Evolutionary conservation across 2,113 vertebrate genomes (phyloP), one percentile per base, ranked within the genome.

Genomic region (Hippolais icterina): DNA sequence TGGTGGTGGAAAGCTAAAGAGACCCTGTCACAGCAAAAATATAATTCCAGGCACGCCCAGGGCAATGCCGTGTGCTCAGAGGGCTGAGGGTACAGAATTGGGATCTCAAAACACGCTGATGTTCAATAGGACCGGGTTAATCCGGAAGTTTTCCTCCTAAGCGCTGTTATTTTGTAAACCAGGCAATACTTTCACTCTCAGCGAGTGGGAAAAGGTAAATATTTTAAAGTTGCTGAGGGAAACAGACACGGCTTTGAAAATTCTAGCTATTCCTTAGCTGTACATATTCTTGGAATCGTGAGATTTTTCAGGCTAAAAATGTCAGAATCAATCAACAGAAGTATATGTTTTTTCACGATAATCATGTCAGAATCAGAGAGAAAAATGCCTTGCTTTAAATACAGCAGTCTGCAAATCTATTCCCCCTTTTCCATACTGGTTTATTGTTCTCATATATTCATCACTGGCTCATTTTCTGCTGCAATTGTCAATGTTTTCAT

Each of bases 251-350:
- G 27, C 53, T 87, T 75, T 78, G 65, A 89, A 60, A 87, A 75
- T 4, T 17, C 37, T 27, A 57, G 49, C 11, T 59, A 8, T 52
- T 83, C 37, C n/a, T 63, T 60, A 71, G 39, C 24, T 37, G 22
- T 25, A 15, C 41, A n/a, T 65, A 57, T 29, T 42, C 0, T 0
- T 22, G 46, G 54, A 54, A 54, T 27, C 0, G 0, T 11, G 19
- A 9, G n/a, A 35, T 35, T 47, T 82, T 75, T 75, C 14, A 5
- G 28, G 28, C 9, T 33, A 78, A 35, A 25, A 50, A 52, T 31
- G 46, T 44, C 66, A 35, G 20, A 35, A 35, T 29, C 35, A 29
- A 11, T 24, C 41, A 3, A 24, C 5, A 11, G 21, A 50, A 66
- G 37, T 7, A 2, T 15, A 17, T 2, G 27, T 37, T 52, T 47